Percentiles rank a stretch among this genome's conserved stretches.
Conservation (phyloP, 2,797 vertebrate genomes). For the Enteromius paludinosus region DNA sequence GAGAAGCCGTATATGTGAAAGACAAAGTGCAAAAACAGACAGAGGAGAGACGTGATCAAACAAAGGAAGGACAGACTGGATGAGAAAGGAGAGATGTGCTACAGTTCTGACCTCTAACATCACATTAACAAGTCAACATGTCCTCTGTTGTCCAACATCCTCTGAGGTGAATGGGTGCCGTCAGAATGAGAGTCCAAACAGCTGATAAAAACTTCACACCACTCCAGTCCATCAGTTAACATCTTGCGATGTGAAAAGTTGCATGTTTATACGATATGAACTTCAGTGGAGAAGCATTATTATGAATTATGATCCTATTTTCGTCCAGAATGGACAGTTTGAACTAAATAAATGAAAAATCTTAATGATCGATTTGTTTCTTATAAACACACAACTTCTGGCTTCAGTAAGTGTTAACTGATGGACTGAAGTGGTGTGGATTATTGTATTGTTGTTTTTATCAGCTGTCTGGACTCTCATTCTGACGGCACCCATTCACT, state of each 20-base stretch:
- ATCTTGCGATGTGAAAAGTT: neutral
- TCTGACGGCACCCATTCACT: neutral
- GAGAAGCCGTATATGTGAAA: neutral
- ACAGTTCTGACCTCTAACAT: neutral
- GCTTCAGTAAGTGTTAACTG: neutral
- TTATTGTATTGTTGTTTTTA: neutral
- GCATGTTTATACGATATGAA: neutral
- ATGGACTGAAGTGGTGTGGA: neutral
- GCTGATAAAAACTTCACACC: neutral
- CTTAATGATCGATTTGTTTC: neutral
- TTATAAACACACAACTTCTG: neutral
- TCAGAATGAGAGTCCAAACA: neutral
- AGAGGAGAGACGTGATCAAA: conserved; percentile 9
- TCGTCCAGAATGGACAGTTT: too few species aligned
- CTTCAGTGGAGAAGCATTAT: neutral
- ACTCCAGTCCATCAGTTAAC: neutral
- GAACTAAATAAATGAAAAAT: neutral
- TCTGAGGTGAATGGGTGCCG: neutral
- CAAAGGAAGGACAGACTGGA: conserved; percentile 17
- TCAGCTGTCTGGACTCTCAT: neutral
- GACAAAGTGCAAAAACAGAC: neutral
- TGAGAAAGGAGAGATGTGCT: conserved; percentile 6
- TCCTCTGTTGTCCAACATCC: too few species aligned
- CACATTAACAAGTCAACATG: neutral
- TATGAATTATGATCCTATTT: neutral